Evolutionary conservation across 1,140 invertebrate genomes (phyloP), one percentile per base, ranked within the genome.

Genomic region (Chrysomallon squamiferum): DNA sequence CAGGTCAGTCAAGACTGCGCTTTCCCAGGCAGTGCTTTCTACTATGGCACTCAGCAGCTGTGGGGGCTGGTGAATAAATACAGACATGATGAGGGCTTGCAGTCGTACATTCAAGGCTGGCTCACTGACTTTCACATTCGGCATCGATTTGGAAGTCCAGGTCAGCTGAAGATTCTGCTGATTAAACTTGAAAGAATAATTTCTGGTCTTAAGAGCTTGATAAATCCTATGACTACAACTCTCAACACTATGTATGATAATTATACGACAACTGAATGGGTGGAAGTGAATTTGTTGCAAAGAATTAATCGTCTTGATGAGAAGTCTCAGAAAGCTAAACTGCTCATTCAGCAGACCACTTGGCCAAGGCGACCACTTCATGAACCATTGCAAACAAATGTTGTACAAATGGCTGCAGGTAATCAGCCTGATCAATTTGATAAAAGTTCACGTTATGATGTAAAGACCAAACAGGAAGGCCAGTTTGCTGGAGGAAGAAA

Each of bases 121-220:
- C 54, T 77, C 58, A 69, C 73, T 1, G 65, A 73, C 49, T 75
- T 65, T 43, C 66, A 77, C 50, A 32, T 77, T 6, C 60, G 59
- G 20, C 68, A 70, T n/a, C 47, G 60, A 9, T 75, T 73, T 45
- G 66, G 68, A 27, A 77, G 56, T 59, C 75, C 75, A 13, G 68
- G 68, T 7, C 71, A 70, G 25, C 49, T 72, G 58, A 67, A 50
- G 18, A 47, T 59, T 22, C 56, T 73, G 13, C 30, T 6, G 13
- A 59, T 41, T 15, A 52, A 52, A 43, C 38, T 73, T 18, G 20
- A 1, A 13, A 50, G 62, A 45, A 56, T 60, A 35, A 4, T 61
- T 15, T 15, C 47, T 1, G 43, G 30, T 32, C 49, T 61, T 11
- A n/a, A 56, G 0, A 29, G 1, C 20, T 25, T 54, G 5, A 20